Evolutionary conservation across 2,797 vertebrate genomes (phyloP), one percentile per base, ranked within the genome.

Genomic region (Periophthalmus magnuspinnatus): DNA sequence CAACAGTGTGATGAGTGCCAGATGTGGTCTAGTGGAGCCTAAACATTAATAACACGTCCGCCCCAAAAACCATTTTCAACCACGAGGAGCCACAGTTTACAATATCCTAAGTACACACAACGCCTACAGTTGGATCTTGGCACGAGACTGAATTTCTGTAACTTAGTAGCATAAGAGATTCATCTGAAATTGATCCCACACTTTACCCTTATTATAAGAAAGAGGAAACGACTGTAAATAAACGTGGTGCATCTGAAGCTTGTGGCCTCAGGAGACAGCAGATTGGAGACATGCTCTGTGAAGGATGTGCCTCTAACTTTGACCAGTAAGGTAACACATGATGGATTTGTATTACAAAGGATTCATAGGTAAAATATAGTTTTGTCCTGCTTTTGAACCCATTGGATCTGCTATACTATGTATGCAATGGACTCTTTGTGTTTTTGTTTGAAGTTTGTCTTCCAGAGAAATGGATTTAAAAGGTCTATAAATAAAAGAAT

Each of bases 1-100:
- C 87, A 92, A 90, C 91, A 89, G 73, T 13, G 79, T 91, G 90
- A 94, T 93, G 88, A 87, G 87, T 89, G 90, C 91, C 93, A 94
- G 92, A 93, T 93, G 92, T 91, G 90, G 88, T 90, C 80, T 80
- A 78, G 85, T 72, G 77, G 84, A 89, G 89, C 82, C 86, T 76
- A 87, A 91, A 89, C 91, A 92, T 92, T 92, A 92, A 93, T 93
- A 92, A 92, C 84, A 83, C 77, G 75, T 88, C 86, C 90, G 90
- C 88, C 85, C 74, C 68, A 67, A 89, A 79, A 92, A 89, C 69
- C 81, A 87, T 90, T 88, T 82, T 84, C 68, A 78, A 83, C 88
- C 87, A 87, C 71, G 83, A 89, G 82, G 80, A 77, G 76, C 68
- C 80, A 80, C 74, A 84, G 89, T 90, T 90, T 89, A 91, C 83